phyloP scores from a whole-genome alignment of 1,140 invertebrate genomes.

The Sitobion miscanthi region DNA sequence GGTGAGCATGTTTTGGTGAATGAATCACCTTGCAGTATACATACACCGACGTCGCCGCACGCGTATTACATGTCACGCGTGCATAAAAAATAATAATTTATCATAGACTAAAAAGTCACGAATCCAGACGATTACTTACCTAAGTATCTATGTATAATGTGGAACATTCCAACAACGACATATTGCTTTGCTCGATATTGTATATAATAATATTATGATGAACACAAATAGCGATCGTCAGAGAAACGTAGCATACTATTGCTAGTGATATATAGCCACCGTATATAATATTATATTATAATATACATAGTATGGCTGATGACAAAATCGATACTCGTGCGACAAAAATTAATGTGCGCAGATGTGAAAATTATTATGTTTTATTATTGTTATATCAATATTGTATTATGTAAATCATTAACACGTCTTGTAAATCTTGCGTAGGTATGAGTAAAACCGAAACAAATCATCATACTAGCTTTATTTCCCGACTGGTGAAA shows the following conservation, averaged over 20 bases:
- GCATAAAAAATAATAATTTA: constrained; percentile 19
- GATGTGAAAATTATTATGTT: background rate
- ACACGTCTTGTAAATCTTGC: background rate
- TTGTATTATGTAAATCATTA: background rate
- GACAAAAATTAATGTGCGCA: background rate
- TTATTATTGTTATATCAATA: constrained; percentile 1
- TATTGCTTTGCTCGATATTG: background rate
- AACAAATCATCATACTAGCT: too few relatives aligned
- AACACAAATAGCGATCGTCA: background rate
- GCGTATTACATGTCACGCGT: background rate
- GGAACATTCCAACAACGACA: background rate
- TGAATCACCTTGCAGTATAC: background rate
- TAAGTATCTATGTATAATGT: background rate
- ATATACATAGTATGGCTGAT: background rate
- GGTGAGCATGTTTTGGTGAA: background rate
- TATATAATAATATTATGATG: background rate
- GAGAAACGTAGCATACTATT: background rate
- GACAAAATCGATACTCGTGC: background rate
- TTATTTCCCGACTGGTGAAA: too few relatives aligned
- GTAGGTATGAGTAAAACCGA: background rate
- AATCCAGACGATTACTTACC: background rate
- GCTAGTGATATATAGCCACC: background rate
- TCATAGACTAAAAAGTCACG: constrained; percentile 1
- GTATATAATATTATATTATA: background rate
- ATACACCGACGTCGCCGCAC: background rate